These are phyloP conservation scores for Callocephalon fimbriatum DNA, from an alignment of 2,113 vertebrate genomes.

Conservation along the genomic window DNA sequence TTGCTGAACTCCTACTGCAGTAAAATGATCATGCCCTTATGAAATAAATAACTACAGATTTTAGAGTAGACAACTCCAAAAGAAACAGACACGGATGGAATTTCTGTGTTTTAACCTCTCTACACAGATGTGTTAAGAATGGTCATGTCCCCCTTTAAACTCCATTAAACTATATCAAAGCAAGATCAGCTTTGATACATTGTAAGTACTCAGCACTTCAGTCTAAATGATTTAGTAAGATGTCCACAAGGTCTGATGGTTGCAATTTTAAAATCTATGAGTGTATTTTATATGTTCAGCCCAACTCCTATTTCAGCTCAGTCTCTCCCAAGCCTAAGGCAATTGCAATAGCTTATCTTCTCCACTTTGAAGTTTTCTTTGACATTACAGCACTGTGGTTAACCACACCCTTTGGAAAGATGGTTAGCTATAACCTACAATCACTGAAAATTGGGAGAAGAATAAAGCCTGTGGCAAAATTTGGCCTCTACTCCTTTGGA, in stretches of 20 bases:
- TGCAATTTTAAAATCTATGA: conserved; percentile 53
- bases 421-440: conserved; percentile 63
- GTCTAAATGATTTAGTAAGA: conserved; percentile 27
- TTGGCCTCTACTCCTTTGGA: conserved; percentile 51
- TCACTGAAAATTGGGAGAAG: conserved; percentile 51
- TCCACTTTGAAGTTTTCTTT: conserved; percentile 75
- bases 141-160: neutral
- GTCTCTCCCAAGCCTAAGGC: conserved; percentile 85
- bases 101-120: conserved; percentile 4
- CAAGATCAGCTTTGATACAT: conserved; percentile 24
- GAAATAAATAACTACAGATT: conserved; percentile 22
- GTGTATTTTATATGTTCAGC: conserved; percentile 65
- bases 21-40: neutral
- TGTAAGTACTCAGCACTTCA: conserved; percentile 26
- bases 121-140: neutral
- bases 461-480: conserved; percentile 51
- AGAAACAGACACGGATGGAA: neutral
- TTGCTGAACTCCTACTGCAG: neutral
- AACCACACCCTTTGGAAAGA: conserved; percentile 63
- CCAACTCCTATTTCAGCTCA: conserved; percentile 72
- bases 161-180: conserved; percentile 40
- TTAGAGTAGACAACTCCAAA: neutral
- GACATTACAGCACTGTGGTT: conserved; percentile 62
- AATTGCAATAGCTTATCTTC: conserved; percentile 52
- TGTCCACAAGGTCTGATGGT: conserved; percentile 42